Base-by-base conservation (phyloP, 2,113 vertebrate genomes). In the Thunnus maccoyii region DNA sequence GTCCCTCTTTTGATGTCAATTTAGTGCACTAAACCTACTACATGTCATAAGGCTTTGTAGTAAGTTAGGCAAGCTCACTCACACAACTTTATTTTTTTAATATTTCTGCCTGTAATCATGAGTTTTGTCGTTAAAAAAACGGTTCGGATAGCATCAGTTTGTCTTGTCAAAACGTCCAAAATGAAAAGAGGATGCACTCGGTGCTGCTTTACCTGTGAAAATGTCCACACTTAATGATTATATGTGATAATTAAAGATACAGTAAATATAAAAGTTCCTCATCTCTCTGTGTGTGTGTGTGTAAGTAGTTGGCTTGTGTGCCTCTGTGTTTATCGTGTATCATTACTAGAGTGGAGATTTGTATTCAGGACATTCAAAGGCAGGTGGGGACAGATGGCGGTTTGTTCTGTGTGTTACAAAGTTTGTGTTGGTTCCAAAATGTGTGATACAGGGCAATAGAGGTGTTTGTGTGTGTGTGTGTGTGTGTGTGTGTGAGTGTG, bases 331-430 rank as follows among this genome's bases (percentile, higher is more conserved):
- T 69, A 15, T 48, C 54, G 72, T 68, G 56, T 15, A 15, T 72
- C 30, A 62, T 65, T 15, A 61, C n/a, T 22, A n/a, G 32, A 36
- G 32, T 41, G 36, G 9, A 7, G 5, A 76, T 86, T 85, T 80
- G 72, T 78, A 56, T 86, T 79, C 76, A 25, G 50, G 60, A n/a
- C 54, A 51, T 36, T 81, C 12, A 60, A 58, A 76, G 61, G 71
- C 44, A 54, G 1, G 44, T 52, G 58, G 71, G 72, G 72, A 84
- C 85, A 85, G 64, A 85, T 82, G 79, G 73, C 46, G 1, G 10
- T 69, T 80, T 50, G 68, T 80, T 86, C 25, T 61, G 36, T n/a
- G 36, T 57, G 55, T 57, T 77, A 68, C 54, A 63, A 66, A 61
- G 64, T 54, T 80, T 82, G 58, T 71, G 52, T 32, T 74, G 47